Base-by-base conservation (phyloP, 2,797 vertebrate species). In the Thamnophis elegans region DNA sequence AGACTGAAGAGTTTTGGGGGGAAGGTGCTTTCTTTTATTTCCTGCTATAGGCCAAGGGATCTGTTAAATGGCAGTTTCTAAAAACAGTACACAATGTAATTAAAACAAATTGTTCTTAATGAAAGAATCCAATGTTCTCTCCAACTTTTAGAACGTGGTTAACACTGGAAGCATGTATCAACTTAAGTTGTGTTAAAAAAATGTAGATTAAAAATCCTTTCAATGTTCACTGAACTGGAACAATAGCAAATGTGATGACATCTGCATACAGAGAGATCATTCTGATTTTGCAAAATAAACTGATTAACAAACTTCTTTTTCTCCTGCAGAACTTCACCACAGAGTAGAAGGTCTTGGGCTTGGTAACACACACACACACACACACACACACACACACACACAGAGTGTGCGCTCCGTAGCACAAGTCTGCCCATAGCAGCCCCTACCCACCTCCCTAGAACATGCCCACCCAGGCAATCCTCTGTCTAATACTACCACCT, bases 191-290 rank as follows among this genome's bases (percentile, higher is more conserved):
- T 22, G 36, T 90, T 86, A 87, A 9, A 12, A 42, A 89, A 87
- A 78, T 20, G 5, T 56, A 55, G 56, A 47, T 91, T 90, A 59
- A 26, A 56, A 87, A 90, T 89, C 60, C 36, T 42, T 82, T 82
- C 78, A 82, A 5, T 1, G 22, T 68, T 65, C 92, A 73, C 42
- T 62, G n/a, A 4, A 10, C 20, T 4, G 2, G 20, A 88, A 16
- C 10, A 90, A 93, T 55, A 9, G 53, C 0, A 1, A 22, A 9
- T 1, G 6, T 32, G 62, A 55, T 82, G n/a, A 3, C 58, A 94
- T 93, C 92, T 13, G 59, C 10, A 93, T 55, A 9, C 10, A 11
- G 87, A n/a, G 68, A 42, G n/a, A 78, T 89, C 56, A 90, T 94
- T 89, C 51, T 56, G 22, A n/a, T 53, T 22, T 14, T 86, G 60